Percentiles rank a stretch among this genome's conserved stretches.
phyloP scores from a whole-genome alignment of 2,888 invertebrate species.

The Sesamia inferens region DNA sequence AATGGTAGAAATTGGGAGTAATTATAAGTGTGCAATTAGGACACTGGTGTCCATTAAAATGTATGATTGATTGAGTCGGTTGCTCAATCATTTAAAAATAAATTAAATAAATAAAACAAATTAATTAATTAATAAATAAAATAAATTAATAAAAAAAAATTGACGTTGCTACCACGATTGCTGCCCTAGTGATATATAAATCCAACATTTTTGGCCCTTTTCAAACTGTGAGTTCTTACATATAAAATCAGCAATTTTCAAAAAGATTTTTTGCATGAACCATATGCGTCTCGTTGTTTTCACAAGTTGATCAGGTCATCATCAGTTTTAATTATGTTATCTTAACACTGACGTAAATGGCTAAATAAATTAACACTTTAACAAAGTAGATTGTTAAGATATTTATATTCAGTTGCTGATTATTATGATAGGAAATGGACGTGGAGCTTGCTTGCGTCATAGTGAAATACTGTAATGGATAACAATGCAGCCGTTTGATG shows the following conservation, averaged over 20 bases:
- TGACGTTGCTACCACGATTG: neutral
- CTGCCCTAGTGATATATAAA: neutral
- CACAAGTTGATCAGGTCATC: constrained; percentile 38
- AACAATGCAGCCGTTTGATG: neutral
- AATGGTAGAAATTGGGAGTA: too few relatives aligned
- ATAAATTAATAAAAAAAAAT: too few relatives aligned
- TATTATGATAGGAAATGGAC: constrained; percentile 28
- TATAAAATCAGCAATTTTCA: neutral
- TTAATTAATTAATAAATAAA: too few relatives aligned
- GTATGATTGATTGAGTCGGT: too few relatives aligned
- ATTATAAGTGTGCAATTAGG: too few relatives aligned
- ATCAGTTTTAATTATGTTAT: constrained; percentile 44
- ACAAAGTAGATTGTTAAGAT: constrained; percentile 18
- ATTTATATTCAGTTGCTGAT: constrained; percentile 18
- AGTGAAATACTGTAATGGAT: constrained; percentile 1
- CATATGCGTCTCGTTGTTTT: constrained; percentile 48
- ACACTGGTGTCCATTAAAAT: too few relatives aligned
- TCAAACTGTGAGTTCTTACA: neutral
- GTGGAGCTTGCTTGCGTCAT: constrained; percentile 33
- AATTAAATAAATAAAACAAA: too few relatives aligned
- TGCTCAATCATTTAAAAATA: too few relatives aligned
- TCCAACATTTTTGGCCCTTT: neutral
- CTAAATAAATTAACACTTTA: constrained; percentile 25
- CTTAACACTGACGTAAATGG: constrained; percentile 32
- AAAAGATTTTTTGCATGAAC: constrained; percentile 10